These are phyloP conservation scores for Nematostella vectensis DNA, from an alignment of 92 coral and sea anemone genomes.

Conservation along the genomic window DNA sequence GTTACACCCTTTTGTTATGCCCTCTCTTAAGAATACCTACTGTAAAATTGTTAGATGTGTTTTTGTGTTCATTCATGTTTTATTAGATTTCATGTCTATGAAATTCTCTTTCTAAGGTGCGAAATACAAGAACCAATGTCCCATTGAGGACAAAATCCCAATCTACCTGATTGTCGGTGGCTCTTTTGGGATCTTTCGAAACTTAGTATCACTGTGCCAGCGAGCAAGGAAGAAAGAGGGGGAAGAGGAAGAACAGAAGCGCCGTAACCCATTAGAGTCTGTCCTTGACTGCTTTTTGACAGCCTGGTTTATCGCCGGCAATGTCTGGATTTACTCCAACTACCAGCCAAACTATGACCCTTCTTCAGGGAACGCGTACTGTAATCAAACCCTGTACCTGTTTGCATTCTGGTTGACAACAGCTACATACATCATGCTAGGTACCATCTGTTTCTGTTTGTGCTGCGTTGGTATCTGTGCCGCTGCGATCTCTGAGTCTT, in stretches of 20 bases:
- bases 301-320: slow-evolving; percentile 93
- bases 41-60: no score
- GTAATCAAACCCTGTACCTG: slow-evolving; percentile 79
- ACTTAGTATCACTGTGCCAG: slow-evolving; percentile 61
- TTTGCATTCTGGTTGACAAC: slow-evolving; percentile 96
- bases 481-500: slow-evolving; percentile 16
- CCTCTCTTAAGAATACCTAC: no score
- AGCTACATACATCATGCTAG: slow-evolving; percentile 63
- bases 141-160: slow-evolving; percentile 68
- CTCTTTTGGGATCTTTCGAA: slow-evolving; percentile 75
- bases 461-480: slow-evolving; percentile 86
- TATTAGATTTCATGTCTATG: no score
- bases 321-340: slow-evolving; percentile 87
- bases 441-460: slow-evolving; percentile 63
- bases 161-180: slow-evolving; percentile 93
- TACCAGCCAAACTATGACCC: slow-evolving; percentile 28
- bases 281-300: slow-evolving; percentile 77
- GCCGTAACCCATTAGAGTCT: slow-evolving; percentile 43
- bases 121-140: slow-evolving; percentile 79
- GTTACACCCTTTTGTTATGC: no score
- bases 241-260: slow-evolving; percentile 21
- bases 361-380: neutral
- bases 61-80: no score
- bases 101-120: no score
- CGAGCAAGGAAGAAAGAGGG: slow-evolving; percentile 33